Base-by-base conservation (phyloP, 2,113 vertebrate genomes). In the Cygnus atratus region DNA sequence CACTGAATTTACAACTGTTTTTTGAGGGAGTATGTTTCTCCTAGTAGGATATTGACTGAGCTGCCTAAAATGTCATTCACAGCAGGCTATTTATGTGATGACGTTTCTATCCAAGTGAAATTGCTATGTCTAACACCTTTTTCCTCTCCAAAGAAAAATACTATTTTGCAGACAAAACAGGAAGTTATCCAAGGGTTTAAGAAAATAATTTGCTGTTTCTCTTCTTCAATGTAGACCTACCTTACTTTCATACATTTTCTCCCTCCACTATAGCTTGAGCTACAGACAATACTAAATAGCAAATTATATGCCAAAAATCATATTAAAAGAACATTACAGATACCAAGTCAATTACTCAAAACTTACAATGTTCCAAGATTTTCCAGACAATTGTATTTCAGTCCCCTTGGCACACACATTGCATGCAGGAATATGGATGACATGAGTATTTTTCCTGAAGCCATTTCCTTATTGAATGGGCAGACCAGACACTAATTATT, bases 121-220 rank as follows among this genome's bases (percentile, higher is more conserved):
- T 78, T 83, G 76, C 74, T 93, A 77, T 57, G 29, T 88, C 82
- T 94, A 92, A 97, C 77, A 86, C 61, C 65, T 90, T 95, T 87
- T 91, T 50, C 58, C 83, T 59, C 65, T 85, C 73, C 68, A 91
- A 94, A 71, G 57, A 74, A 83, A 92, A 95, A 87, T 26, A 65
- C 2, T 84, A 31, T 71, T 78, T 61, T 91, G 67, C 31, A 87
- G 66, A 93, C 63, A 88, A 94, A 93, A 94, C 31, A 89, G 57
- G 67, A 88, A 95, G 83, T 50, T 87, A 81, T 50, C 57, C 62
- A 87, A 90, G 58, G 50, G 44, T 81, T 86, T 92, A 79, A 85
- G 81, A 96, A 84, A 92, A 37, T 0, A 33, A 46, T 87, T 82
- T 71, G 37, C 52, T 50, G 28, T 59, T 75, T 88, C 84, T 88